A percentile compares a stretch with the other conserved stretches of the same genome.
Evolutionary conservation across 2,113 vertebrate genomes (phyloP).

Genomic region (Myiopsitta monachus): DNA sequence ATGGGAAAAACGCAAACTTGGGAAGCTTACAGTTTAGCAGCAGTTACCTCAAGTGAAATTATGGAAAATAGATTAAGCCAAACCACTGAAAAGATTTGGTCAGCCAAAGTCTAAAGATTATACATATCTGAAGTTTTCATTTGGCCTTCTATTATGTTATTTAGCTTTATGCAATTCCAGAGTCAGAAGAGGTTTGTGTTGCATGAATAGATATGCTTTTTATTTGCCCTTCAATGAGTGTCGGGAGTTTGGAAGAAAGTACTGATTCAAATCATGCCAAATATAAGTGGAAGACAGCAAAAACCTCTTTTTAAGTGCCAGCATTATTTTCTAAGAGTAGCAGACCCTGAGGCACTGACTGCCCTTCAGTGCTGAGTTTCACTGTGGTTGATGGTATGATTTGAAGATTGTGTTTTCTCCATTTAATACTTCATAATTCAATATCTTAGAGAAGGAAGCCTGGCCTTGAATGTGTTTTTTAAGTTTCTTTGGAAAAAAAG

Average conservation of each 20-base stretch:
- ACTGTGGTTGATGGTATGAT: not conserved
- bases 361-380: constrained; percentile 14
- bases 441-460: not conserved
- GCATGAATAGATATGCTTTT: constrained; percentile 50
- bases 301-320: constrained; percentile 9
- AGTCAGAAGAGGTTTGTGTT: constrained; percentile 52
- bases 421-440: constrained; percentile 3
- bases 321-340: not conserved
- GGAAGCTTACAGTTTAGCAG: not conserved
- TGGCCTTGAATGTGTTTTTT: constrained; percentile 38
- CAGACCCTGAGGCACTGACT: not conserved
- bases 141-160: constrained; percentile 28
- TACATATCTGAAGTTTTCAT: not conserved
- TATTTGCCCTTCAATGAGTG: constrained; percentile 45
- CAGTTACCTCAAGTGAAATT: not conserved
- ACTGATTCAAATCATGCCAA: constrained; percentile 15
- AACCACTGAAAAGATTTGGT: not conserved
- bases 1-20: not conserved
- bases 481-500: not conserved
- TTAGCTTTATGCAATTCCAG: constrained; percentile 5
- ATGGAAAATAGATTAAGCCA: not conserved
- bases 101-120: not conserved
- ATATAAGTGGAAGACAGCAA: constrained; percentile 14
- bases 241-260: constrained; percentile 30
- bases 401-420: constrained; percentile 17